These are phyloP conservation scores for Craseonycteris thonglongyai DNA, from an alignment of 2,113 vertebrate species.

Conservation along the genomic window DNA sequence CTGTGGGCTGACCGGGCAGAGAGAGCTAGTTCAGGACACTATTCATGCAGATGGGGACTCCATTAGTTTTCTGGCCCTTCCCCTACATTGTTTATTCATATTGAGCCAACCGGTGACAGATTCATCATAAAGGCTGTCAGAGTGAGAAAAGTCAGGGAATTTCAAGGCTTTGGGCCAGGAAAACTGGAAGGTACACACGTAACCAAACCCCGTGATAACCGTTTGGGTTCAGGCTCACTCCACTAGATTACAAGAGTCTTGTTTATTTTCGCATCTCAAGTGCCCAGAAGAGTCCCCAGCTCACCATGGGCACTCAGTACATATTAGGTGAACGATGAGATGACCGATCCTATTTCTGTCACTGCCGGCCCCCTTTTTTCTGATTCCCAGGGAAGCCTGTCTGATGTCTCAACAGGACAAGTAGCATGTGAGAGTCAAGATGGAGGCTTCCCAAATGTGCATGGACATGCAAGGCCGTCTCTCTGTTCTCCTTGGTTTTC, in stretches of 20 bases:
- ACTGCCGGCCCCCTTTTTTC: neutral
- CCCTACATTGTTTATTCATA: neutral
- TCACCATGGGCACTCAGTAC: neutral
- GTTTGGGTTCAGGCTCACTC: constrained; percentile 18
- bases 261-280: constrained; percentile 17
- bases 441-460: neutral
- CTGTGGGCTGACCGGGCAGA: neutral
- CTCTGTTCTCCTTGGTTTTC: neutral
- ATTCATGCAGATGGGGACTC: neutral
- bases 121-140: neutral
- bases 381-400: neutral
- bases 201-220: neutral
- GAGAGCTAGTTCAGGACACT: neutral
- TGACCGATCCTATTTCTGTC: neutral
- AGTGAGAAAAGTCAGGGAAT: neutral
- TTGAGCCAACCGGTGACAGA: constrained; percentile 38
- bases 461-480: neutral
- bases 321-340: neutral
- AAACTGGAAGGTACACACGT: neutral
- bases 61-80: neutral
- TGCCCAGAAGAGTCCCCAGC: neutral
- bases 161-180: constrained; percentile 7
- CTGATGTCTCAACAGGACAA: neutral
- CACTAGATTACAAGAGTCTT: neutral
- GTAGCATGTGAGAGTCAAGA: neutral